Percentiles rank a stretch among this genome's conserved stretches.
These are phyloP conservation scores for Trididemnum clinides DNA, from an alignment of 23 tunicate genomes.

Conservation along the genomic window DNA sequence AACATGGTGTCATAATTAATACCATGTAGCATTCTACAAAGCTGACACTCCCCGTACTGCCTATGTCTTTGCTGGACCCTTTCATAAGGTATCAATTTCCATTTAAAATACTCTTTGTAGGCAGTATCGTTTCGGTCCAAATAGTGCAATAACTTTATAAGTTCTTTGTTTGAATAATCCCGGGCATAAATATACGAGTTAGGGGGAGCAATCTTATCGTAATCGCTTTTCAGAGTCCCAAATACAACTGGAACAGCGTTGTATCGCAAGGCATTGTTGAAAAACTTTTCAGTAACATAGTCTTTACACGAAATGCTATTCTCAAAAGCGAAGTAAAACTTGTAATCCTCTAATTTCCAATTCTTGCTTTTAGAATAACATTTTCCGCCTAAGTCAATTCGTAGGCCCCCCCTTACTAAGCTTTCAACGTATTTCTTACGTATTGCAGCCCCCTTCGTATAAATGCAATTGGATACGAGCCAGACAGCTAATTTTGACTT, in stretches of 20 bases:
- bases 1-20: conserved; percentile 30
- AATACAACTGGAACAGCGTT: conserved; percentile 59
- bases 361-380: conserved; percentile 42
- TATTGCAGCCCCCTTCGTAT: conserved; percentile 45
- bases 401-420: conserved; percentile 53
- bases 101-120: conserved; percentile 46
- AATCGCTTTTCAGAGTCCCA: conserved; percentile 36
- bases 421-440: conserved; percentile 48
- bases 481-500: conserved; percentile 46
- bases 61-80: not conserved
- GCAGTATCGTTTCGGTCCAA: conserved; percentile 59
- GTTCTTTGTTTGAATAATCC: conserved; percentile 21
- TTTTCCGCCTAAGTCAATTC: conserved; percentile 42
- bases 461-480: conserved; percentile 60
- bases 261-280: not conserved
- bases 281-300: conserved; percentile 63
- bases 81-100: conserved; percentile 13
- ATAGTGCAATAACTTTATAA: conserved; percentile 32
- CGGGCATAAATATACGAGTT: conserved; percentile 36
- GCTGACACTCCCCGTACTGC: conserved; percentile 4
- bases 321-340: conserved; percentile 77
- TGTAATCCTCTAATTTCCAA: conserved; percentile 1
- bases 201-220: not conserved
- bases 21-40: conserved; percentile 42
- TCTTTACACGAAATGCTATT: conserved; percentile 52